Conservation (phyloP, 2,113 vertebrate genomes). For the Amphilophus citrinellus region DNA sequence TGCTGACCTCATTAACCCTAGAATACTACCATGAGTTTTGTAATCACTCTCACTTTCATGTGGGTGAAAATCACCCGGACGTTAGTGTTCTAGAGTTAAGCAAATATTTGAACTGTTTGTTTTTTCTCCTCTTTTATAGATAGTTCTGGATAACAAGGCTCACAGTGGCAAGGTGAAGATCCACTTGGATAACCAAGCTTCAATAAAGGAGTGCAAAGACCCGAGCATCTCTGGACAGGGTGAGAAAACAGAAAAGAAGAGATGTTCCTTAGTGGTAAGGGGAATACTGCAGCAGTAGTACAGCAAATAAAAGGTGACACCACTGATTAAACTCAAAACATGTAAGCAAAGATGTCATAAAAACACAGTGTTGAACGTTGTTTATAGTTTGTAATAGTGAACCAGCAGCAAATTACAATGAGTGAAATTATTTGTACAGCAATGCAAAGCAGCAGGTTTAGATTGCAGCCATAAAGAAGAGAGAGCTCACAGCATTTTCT, state of each 20-base stretch:
- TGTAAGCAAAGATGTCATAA: not conserved
- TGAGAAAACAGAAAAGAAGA: conserved; percentile 69
- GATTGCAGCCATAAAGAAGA: not conserved
- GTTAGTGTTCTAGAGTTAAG: too few species aligned
- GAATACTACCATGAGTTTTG: too few species aligned
- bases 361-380: not conserved
- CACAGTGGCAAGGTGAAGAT: conserved; percentile 93
- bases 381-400: not conserved
- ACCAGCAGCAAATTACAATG: not conserved
- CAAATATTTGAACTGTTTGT: not conserved
- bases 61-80: too few species aligned
- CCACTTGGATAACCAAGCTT: conserved; percentile 85
- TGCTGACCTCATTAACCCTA: too few species aligned
- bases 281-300: not conserved
- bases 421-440: not conserved
- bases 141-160: conserved; percentile 90
- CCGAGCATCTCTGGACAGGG: conserved; percentile 88
- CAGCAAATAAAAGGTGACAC: not conserved
- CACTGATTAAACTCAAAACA: not conserved
- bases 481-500: not conserved
- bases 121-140: conserved; percentile 60
- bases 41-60: too few species aligned
- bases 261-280: not conserved
- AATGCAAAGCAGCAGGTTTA: not conserved
- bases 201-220: conserved; percentile 90